Base-by-base conservation (phyloP, 2,113 vertebrate species). In the Amblyornis subalaris region DNA sequence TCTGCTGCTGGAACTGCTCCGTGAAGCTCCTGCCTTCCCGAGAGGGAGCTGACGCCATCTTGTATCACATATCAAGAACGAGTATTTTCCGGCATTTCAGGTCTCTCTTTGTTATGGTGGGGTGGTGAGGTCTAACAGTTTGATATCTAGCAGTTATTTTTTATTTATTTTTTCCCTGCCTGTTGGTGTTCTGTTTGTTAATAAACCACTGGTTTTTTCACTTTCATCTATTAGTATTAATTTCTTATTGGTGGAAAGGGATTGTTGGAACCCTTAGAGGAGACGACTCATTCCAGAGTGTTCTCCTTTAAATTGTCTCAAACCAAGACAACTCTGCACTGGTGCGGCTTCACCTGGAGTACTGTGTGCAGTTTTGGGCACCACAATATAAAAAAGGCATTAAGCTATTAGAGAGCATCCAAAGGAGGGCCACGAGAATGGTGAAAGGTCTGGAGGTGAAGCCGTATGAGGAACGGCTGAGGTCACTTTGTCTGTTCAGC, bases 61-160 rank as follows among this genome's bases (percentile, higher is more conserved):
- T 62, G 22, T 38, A 33, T 75, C 31, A 21, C 5, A 1, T 42
- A 40, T 2, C 0, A 0, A 20, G 35, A 74, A 57, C 0, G 1
- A 6, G 15, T 31, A 57, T 29, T 74, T 38, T 42, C 44, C 35
- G 50, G 51, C 31, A 75, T 14, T 57, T 28, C 29, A 51, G 10
- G 16, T 25, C 48, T 31, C 17, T 42, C 12, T 48, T 65, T 36
- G 25, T 31, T 67, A 21, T 51, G 66, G 31, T 57, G 25, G 44
- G 16, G n/a, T 58, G 44, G 51, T 35, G 45, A 51, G 15, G 25
- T 35, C 31, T 66, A 75, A 57, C 10, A 16, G 21, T 42, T 66
- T 50, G 17, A 31, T 66, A 75, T 50, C 35, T 25, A 67, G 61
- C 21, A 26, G 25, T 38, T 38, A 38, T 38, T 38, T 38, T 38